A percentile compares a stretch with the other conserved stretches of the same genome.
Conservation (phyloP, 2,113 vertebrate species). For the Theropithecus gelada region DNA sequence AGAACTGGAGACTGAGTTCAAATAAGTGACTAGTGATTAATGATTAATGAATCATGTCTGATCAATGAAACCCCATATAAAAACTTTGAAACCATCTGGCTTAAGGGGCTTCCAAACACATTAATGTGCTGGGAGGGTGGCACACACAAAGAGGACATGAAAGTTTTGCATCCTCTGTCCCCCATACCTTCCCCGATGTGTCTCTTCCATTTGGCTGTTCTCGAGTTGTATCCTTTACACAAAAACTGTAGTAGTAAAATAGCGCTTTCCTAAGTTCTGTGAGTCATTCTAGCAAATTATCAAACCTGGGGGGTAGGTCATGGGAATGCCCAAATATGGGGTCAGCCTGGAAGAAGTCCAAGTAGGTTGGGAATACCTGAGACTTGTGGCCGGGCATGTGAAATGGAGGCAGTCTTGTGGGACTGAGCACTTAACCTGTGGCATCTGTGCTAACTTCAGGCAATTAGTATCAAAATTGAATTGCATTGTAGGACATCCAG, state of each 20-base stretch:
- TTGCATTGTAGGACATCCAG: background rate
- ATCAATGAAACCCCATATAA: background rate
- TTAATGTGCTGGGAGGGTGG: too few species aligned
- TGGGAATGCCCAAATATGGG: background rate
- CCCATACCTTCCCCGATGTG: background rate
- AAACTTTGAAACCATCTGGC: background rate
- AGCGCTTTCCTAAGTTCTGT: background rate
- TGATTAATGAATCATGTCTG: background rate
- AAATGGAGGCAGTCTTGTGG: background rate
- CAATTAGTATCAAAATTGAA: background rate
- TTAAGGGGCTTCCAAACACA: background rate
- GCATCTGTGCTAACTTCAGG: background rate
- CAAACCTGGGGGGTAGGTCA: background rate
- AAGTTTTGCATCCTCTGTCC: background rate
- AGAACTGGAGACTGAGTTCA: background rate
- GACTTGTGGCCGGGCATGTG: background rate
- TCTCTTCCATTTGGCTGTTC: background rate
- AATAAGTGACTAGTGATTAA: background rate
- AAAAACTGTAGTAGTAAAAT: background rate
- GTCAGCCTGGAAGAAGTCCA: background rate
- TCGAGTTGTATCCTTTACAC: background rate
- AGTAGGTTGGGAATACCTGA: background rate
- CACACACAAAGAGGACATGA: background rate
- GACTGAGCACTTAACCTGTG: background rate
- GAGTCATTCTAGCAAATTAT: background rate